These are phyloP conservation scores for Brachyptera putata DNA, from an alignment of 2,888 invertebrate genomes.

Conservation along the genomic window DNA sequence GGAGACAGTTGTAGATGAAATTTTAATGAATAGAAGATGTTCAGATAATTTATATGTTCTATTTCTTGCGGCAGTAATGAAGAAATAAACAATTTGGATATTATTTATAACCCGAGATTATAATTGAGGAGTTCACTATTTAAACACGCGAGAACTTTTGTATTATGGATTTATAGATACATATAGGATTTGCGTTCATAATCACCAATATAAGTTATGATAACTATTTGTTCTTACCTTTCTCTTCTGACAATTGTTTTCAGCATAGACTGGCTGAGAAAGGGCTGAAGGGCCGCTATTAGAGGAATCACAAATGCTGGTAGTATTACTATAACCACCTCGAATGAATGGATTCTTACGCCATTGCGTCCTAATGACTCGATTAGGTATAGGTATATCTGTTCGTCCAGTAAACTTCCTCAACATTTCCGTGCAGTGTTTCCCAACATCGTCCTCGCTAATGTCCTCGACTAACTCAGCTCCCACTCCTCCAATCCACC, in stretches of 20 bases:
- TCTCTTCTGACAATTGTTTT: not conserved
- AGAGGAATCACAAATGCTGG: slow-evolving; percentile 48
- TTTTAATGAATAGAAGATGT: no score
- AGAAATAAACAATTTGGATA: no score
- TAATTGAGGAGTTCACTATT: no score
- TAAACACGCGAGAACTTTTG: no score
- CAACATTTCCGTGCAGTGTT: slow-evolving; percentile 51
- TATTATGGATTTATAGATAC: no score
- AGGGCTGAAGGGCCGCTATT: slow-evolving; percentile 44
- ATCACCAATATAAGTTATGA: no score
- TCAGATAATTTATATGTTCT: no score
- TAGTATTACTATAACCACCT: slow-evolving; percentile 58
- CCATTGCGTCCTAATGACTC: slow-evolving; percentile 54
- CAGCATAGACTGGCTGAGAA: slow-evolving; percentile 45
- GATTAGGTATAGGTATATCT: slow-evolving; percentile 49
- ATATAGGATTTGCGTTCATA: no score
- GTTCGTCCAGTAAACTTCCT: slow-evolving; percentile 47
- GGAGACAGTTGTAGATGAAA: no score
- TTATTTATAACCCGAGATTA: no score
- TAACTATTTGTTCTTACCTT: not conserved
- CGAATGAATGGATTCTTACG: slow-evolving; percentile 50
- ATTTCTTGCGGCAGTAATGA: no score
- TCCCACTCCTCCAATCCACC: slow-evolving; percentile 62
- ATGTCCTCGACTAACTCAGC: slow-evolving; percentile 55
- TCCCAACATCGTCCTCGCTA: slow-evolving; percentile 48